A percentile compares a stretch with the other conserved stretches of the same genome.
Evolutionary conservation across 64 coral and sea anemone genomes (phyloP).

Genomic region (Stylophora pistillata): DNA sequence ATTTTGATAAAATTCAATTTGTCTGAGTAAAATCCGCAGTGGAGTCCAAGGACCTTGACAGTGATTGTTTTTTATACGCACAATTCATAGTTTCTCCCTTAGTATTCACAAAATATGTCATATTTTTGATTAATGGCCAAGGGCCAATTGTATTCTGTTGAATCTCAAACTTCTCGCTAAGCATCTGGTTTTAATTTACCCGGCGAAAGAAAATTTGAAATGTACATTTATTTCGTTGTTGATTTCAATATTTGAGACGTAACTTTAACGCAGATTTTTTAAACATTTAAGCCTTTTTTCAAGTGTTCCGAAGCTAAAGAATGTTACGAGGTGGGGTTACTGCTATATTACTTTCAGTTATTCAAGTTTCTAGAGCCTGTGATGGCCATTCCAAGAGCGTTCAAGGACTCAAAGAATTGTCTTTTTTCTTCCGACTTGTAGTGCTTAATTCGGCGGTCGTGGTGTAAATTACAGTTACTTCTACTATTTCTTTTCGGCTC

Average conservation of each 20-base stretch:
- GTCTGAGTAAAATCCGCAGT: not conserved
- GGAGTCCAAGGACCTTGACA: not conserved
- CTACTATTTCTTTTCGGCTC: constrained; percentile 9
- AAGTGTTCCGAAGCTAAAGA: not conserved
- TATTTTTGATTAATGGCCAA: constrained; percentile 47
- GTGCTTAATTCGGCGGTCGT: not conserved
- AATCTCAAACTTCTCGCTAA: constrained; percentile 16
- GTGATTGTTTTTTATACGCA: constrained; percentile 11
- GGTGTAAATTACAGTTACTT: constrained; percentile 20
- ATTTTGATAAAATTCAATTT: constrained; percentile 26
- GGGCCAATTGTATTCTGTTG: constrained; percentile 43
- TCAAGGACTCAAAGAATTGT: constrained; percentile 7
- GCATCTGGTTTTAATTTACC: constrained; percentile 24
- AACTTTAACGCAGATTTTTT: not conserved
- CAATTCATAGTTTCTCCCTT: constrained; percentile 35
- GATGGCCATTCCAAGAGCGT: constrained; percentile 11
- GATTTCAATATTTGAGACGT: not conserved
- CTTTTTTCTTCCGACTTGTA: constrained; percentile 2
- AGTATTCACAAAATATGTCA: constrained; percentile 25
- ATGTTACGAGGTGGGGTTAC: not conserved
- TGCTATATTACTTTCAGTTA: constrained; percentile 7
- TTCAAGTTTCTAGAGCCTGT: constrained; percentile 8
- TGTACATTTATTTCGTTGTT: constrained; percentile 32
- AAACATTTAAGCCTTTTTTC: not conserved
- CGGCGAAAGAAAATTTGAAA: constrained; percentile 23